Conservation (phyloP, 2,888 invertebrate species). For the Lissonota sp. region DNA sequence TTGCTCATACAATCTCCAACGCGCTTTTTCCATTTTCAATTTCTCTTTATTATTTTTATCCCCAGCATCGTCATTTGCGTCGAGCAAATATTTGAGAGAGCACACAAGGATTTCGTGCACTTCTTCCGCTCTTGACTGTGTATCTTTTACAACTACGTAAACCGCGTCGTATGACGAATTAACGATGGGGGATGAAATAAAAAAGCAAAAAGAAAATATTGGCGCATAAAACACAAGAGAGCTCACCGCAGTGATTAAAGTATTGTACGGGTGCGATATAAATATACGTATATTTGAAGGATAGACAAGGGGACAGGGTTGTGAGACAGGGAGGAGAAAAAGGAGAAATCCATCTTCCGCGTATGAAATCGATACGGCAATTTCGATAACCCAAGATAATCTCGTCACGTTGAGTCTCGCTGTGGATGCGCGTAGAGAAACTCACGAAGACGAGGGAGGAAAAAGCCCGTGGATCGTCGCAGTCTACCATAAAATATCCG, state of each 20-base stretch:
- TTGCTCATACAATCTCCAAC: slow-evolving; percentile 9
- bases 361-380: slow-evolving; percentile 50
- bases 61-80: neutral
- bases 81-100: slow-evolving; percentile 21
- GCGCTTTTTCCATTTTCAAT: neutral
- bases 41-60: neutral
- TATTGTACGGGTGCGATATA: too few relatives aligned
- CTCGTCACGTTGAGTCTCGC: slow-evolving; percentile 43
- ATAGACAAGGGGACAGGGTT: neutral
- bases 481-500: slow-evolving; percentile 48
- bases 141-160: slow-evolving; percentile 11
- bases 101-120: slow-evolving; percentile 10
- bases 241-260: too few relatives aligned
- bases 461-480: neutral
- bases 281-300: too few relatives aligned
- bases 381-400: slow-evolving; percentile 50
- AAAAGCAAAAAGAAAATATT: neutral
- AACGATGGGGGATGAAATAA: neutral
- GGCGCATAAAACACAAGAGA: neutral
- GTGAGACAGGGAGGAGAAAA: neutral
- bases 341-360: neutral
- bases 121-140: slow-evolving; percentile 1
- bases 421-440: slow-evolving; percentile 6
- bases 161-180: too few relatives aligned
- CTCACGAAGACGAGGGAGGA: slow-evolving; percentile 1